Base-by-base conservation (phyloP, 2,797 vertebrate genomes). In the Delichon dasypus region DNA sequence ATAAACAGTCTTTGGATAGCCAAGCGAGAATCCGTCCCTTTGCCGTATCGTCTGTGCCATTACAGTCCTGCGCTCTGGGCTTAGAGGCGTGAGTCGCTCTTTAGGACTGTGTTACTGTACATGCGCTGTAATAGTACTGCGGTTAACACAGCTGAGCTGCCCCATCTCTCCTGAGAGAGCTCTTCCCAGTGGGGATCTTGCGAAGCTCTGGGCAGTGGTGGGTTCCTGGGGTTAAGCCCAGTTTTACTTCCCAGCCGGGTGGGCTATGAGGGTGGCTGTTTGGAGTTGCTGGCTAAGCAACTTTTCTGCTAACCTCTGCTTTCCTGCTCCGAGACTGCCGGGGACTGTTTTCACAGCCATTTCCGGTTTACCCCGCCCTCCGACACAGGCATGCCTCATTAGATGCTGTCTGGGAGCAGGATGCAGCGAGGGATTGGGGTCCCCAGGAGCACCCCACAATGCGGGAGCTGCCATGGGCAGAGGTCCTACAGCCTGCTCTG, bases 271-370 rank as follows among this genome's bases (percentile, higher is more conserved):
- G 70, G 66, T 27, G 1, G 44, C 45, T 65, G 40, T 38, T 66
- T 26, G 60, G 75, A 95, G 66, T 60, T 95, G 92, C 92, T 95
- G 89, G 66, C 75, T 68, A 92, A 81, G 93, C 62, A 50, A 75
- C 81, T 97, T 96, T 97, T 94, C 87, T 95, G 95, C 94, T 93
- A 93, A 95, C 85, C 83, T 90, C 85, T 94, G 91, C 95, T 96
- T 92, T 96, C 94, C 91, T 83, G 90, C 93, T 85, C 62, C 30
- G 0, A 1, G 5, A 10, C 80, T 71, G 86, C 71, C 77, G 55
- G 87, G 88, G 82, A 51, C 73, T 95, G 93, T 96, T 95, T 93
- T 76, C 82, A 79, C n/a, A 94, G 88, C 83, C 48, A 13, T 60
- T 88, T 73, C 64, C 1, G 0, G 48, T 55, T 51, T 92, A 50